phyloP scores from a whole-genome alignment of 2,113 vertebrate species.

The Rhinolophus ferrumequinum region DNA sequence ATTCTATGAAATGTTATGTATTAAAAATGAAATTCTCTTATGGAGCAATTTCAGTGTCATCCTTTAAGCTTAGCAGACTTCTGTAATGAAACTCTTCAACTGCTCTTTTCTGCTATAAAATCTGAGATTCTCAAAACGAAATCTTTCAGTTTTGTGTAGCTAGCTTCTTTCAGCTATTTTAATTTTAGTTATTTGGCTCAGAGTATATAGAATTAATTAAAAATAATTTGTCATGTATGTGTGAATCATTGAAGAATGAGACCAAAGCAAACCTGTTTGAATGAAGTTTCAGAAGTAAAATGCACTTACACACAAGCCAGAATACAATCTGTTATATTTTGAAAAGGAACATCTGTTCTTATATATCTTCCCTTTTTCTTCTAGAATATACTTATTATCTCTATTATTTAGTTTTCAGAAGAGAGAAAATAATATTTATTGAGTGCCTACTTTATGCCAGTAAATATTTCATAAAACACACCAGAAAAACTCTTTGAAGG shows the following conservation, averaged over 20 bases:
- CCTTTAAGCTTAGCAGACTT: background rate
- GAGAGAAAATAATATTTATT: background rate
- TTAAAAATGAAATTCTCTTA: slow-evolving; percentile 40
- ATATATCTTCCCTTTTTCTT: background rate
- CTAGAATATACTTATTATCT: background rate
- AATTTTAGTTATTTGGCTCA: slow-evolving; percentile 24
- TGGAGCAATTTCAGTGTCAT: slow-evolving; percentile 19
- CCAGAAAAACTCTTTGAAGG: background rate
- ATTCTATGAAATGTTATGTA: background rate
- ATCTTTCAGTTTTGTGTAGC: slow-evolving; percentile 1
- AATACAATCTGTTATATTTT: background rate
- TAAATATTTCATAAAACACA: background rate
- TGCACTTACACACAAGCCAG: background rate
- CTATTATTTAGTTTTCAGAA: background rate
- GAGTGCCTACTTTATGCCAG: background rate
- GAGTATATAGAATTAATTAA: slow-evolving; percentile 27
- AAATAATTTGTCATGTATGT: background rate
- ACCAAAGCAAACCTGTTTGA: background rate
- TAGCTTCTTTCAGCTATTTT: background rate
- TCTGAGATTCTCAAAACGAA: slow-evolving; percentile 26
- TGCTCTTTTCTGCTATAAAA: slow-evolving; percentile 12
- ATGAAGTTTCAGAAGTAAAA: slow-evolving; percentile 24
- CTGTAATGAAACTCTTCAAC: background rate
- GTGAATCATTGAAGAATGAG: background rate
- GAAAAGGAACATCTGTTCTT: background rate